These are phyloP conservation scores for Myanophis thanlyinensis DNA, from an alignment of 2,113 vertebrate genomes.

Conservation along the genomic window DNA sequence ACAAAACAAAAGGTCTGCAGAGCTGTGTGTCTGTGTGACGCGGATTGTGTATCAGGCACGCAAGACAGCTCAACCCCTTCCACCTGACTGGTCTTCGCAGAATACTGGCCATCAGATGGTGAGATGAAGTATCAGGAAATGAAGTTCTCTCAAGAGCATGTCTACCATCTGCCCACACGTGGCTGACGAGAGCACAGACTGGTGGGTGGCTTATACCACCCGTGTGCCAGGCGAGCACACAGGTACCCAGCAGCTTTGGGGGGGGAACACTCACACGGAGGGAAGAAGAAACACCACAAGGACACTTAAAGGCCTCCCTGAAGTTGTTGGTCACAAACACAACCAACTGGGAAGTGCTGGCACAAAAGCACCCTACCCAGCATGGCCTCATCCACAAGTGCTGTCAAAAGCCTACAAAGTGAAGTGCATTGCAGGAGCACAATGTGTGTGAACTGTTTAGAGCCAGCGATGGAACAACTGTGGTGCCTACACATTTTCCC, in stretches of 20 bases:
- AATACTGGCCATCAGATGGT: neutral
- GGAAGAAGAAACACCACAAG: neutral
- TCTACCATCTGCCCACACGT: neutral
- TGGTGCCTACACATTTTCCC: neutral
- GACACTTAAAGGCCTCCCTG: neutral
- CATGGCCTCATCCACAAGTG: neutral
- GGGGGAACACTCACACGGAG: neutral
- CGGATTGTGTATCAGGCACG: neutral
- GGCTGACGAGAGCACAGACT: neutral
- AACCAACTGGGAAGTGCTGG: neutral
- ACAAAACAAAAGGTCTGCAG: neutral
- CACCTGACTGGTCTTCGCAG: neutral
- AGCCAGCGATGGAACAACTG: too few species aligned
- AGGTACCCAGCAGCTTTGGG: neutral
- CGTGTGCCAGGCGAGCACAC: neutral
- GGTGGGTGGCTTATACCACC: neutral
- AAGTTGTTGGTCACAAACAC: neutral
- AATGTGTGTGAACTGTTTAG: too few species aligned
- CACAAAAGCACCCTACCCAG: neutral
- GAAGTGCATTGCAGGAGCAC: neutral
- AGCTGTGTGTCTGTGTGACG: neutral
- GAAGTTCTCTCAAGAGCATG: neutral
- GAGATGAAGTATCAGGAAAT: neutral
- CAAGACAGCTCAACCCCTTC: neutral
- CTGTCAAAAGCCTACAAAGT: neutral